These are phyloP conservation scores for Scopus umbretta DNA, from an alignment of 2,113 vertebrate species.

Conservation along the genomic window DNA sequence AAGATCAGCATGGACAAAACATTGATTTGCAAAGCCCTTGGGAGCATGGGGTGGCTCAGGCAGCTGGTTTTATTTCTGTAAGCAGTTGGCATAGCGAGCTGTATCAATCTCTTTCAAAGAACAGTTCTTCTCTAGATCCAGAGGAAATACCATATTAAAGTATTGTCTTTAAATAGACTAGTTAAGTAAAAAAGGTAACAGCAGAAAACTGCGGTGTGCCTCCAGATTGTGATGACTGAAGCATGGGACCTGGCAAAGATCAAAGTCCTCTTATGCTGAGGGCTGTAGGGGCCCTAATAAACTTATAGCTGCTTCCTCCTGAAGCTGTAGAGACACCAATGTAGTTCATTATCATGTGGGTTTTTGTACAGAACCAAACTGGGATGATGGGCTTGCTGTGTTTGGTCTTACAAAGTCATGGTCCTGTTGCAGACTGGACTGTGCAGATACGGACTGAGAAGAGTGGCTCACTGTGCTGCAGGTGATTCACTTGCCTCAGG, in stretches of 20 bases:
- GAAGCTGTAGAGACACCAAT: background rate
- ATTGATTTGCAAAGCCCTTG: background rate
- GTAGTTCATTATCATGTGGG: background rate
- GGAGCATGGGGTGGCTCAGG: background rate
- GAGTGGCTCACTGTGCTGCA: background rate
- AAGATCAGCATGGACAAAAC: fast-evolving
- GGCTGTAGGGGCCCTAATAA: background rate
- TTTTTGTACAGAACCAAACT: background rate
- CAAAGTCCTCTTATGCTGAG: background rate
- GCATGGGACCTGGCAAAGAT: background rate
- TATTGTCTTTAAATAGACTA: background rate
- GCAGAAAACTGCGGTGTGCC: background rate
- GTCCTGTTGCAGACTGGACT: background rate
- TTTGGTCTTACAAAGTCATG: background rate
- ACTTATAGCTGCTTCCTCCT: background rate
- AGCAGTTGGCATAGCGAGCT: background rate
- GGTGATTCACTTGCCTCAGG: background rate
- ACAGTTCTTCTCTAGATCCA: background rate
- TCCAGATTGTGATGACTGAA: background rate
- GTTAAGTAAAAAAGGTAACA: background rate
- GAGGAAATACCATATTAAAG: background rate
- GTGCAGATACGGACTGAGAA: background rate
- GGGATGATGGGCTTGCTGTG: background rate
- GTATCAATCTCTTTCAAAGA: background rate
- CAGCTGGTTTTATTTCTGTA: background rate